These are phyloP conservation scores for Batillaria attramentaria DNA, from an alignment of 1,140 invertebrate species.

Conservation along the genomic window DNA sequence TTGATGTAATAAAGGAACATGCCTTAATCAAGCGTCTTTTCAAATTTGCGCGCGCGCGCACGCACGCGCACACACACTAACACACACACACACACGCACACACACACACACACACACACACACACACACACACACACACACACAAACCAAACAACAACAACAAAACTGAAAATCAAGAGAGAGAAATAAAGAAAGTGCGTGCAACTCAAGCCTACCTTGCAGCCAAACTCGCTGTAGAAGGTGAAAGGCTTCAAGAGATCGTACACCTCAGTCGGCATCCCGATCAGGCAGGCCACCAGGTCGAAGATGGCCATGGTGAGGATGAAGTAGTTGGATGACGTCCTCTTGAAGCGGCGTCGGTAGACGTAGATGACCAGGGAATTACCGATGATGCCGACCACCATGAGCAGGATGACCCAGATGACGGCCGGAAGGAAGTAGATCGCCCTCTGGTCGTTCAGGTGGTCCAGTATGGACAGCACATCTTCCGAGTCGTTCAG, in stretches of 20 bases:
- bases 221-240: slow-evolving; percentile 54
- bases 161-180: too few relatives aligned
- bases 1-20: too few relatives aligned
- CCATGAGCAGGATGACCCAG: slow-evolving; percentile 49
- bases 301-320: slow-evolving; percentile 61
- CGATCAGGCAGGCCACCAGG: slow-evolving; percentile 56
- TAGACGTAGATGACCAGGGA: slow-evolving; percentile 58
- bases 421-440: slow-evolving; percentile 56
- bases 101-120: too few relatives aligned
- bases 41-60: too few relatives aligned
- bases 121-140: too few relatives aligned
- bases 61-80: too few relatives aligned
- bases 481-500: slow-evolving; percentile 31
- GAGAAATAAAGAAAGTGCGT: too few relatives aligned
- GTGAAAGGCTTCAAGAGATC: slow-evolving; percentile 56
- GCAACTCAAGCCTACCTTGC: too few relatives aligned
- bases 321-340: slow-evolving; percentile 62
- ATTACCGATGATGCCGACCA: slow-evolving; percentile 57
- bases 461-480: slow-evolving; percentile 28
- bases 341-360: slow-evolving; percentile 50
- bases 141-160: too few relatives aligned
- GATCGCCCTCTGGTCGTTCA: slow-evolving; percentile 45
- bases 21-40: too few relatives aligned
- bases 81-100: too few relatives aligned
- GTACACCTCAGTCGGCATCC: slow-evolving; percentile 58